Base-by-base conservation (phyloP, 2,888 invertebrate genomes). In the Clunio marinus region DNA sequence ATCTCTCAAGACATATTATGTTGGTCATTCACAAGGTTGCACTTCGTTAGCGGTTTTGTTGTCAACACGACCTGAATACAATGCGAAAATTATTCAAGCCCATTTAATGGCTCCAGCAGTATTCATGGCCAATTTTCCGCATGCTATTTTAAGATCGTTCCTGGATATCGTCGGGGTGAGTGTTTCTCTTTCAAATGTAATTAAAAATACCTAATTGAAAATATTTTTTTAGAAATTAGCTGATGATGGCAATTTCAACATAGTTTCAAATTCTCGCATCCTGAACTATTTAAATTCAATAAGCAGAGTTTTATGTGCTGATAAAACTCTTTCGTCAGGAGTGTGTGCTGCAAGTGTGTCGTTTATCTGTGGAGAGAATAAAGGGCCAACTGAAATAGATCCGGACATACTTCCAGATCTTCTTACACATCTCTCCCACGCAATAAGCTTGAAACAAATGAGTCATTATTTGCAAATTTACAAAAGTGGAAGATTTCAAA, bases 21-120 rank as follows among this genome's bases (percentile, higher is more conserved):
- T 86, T 35, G 89, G 88, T 0, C 87, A 88, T 73, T 88, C 86
- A 0, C 87, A 88, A 81, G 88, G 86, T 22, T 79, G 80, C 2
- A 80, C 81, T 0, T 74, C 75, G 0, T 74, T 77, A 57, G 79
- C 78, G 69, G 80, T 81, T n/a, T 74, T 81, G 74, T 75, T 77
- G 63, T 78, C 81, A 1, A 73, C 74, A 46, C 75, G 75, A 8
- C 77, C 78, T 1, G 76, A 77, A 69, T 79, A 77, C 70, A 78
- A 78, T 71, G 69, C 72, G 8, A 78, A 78, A 73, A 74, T 79
- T 28, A 73, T 73, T 55, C 71, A 76, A n/a, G 74, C 76, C 65
- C 73, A 76, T 17, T 76, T 75, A 8, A 70, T 78, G 46, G 77
- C 77, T 13, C 78, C 78, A n/a, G 73, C 75, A 15, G 76, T 75